Percentiles rank a stretch among this genome's conserved stretches.
These are phyloP conservation scores for Drosophila nikananu DNA, from an alignment of 1,140 invertebrate genomes.

Conservation along the genomic window DNA sequence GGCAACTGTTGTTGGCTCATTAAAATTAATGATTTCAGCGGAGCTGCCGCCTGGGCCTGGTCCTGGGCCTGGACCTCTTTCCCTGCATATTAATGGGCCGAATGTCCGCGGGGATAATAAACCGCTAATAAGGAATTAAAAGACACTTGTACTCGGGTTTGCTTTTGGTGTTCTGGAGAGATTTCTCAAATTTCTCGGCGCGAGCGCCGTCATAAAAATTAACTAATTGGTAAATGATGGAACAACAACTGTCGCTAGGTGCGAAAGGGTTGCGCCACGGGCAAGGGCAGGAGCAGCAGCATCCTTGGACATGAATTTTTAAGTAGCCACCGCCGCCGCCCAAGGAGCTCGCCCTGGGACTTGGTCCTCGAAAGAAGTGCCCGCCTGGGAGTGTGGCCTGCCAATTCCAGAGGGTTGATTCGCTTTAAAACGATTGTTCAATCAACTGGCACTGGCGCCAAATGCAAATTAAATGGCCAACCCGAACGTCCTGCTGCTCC, in stretches of 20 bases:
- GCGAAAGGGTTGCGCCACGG: slow-evolving; percentile 45
- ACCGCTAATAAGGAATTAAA: slow-evolving; percentile 84
- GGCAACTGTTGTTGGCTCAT: slow-evolving; percentile 57
- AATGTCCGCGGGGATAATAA: slow-evolving; percentile 80
- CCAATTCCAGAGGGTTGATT: slow-evolving; percentile 29
- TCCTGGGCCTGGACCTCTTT: background rate
- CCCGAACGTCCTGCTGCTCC: background rate
- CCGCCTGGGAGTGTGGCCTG: slow-evolving; percentile 38
- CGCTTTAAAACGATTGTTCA: slow-evolving; percentile 49
- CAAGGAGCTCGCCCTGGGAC: slow-evolving; percentile 64
- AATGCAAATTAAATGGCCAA: slow-evolving; percentile 66
- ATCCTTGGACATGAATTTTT: slow-evolving; percentile 53
- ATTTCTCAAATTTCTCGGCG: slow-evolving; percentile 74
- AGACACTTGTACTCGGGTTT: slow-evolving; percentile 70
- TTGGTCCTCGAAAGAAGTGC: slow-evolving; percentile 36
- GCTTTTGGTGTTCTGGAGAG: slow-evolving; percentile 56
- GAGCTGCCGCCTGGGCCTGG: slow-evolving; percentile 37
- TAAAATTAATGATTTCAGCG: slow-evolving; percentile 74
- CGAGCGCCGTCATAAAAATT: slow-evolving; percentile 58
- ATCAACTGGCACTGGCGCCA: slow-evolving; percentile 29
- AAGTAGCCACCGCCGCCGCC: slow-evolving; percentile 45
- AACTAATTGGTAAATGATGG: slow-evolving; percentile 81
- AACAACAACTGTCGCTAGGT: slow-evolving; percentile 29
- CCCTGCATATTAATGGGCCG: slow-evolving; percentile 74
- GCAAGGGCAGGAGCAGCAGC: background rate